Conservation (phyloP, 2,113 vertebrate species). For the Chionomys nivalis region DNA sequence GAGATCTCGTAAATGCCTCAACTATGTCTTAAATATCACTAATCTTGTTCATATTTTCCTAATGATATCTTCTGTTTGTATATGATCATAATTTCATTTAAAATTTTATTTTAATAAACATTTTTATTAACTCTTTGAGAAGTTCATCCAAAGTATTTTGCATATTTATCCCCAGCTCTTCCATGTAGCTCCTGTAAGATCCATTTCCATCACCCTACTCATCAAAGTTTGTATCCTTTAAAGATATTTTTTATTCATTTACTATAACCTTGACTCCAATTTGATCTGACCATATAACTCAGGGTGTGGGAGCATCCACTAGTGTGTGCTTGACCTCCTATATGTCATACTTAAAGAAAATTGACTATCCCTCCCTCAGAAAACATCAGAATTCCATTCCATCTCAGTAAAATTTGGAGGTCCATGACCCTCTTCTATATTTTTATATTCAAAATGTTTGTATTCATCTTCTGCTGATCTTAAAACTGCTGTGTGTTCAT, state of each 20-base stretch:
- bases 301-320: too few relatives aligned
- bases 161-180: not conserved
- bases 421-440: not conserved
- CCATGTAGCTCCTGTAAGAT: not conserved
- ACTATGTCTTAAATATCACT: constrained; percentile 52
- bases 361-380: not conserved
- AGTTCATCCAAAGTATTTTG: not conserved
- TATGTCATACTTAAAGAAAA: not conserved
- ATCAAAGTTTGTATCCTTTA: not conserved
- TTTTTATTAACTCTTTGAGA: not conserved
- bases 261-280: not conserved
- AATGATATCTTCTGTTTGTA: not conserved
- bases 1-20: constrained; percentile 30
- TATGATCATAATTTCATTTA: constrained; percentile 48
- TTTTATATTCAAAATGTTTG: too few relatives aligned
- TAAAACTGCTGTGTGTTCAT: not conserved
- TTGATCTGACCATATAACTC: not conserved
- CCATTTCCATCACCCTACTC: not conserved
- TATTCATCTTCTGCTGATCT: not conserved
- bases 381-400: too few relatives aligned
- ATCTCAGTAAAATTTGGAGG: not conserved
- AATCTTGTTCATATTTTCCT: not conserved
- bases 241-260: not conserved
- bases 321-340: not conserved
- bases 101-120: not conserved